A percentile compares a stretch with the other conserved stretches of the same genome.
Evolutionary conservation across 1,140 invertebrate genomes (phyloP).

Genomic region (Diorhabda carinulata): DNA sequence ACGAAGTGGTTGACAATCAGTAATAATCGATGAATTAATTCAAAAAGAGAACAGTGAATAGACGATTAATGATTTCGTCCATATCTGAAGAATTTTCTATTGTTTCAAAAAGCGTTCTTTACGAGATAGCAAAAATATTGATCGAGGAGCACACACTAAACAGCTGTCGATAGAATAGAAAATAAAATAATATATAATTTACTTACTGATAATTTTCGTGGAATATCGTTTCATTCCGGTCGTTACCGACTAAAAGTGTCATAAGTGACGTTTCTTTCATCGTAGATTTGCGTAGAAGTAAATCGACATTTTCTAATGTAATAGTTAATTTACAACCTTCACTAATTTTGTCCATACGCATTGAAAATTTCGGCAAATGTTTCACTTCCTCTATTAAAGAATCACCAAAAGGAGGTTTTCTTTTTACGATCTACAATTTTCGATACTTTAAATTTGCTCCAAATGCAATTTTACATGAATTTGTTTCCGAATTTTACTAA

Average conservation of each 20-base stretch:
- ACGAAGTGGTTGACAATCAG: neutral
- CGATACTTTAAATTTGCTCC: too few relatives aligned
- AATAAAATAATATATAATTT: neutral
- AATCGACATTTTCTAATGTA: slow-evolving; percentile 27
- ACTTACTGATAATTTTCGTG: slow-evolving; percentile 41
- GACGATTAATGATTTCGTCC: too few relatives aligned
- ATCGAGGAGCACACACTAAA: neutral
- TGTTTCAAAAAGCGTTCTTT: neutral
- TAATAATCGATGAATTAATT: neutral
- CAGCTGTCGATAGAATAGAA: neutral
- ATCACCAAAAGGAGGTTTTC: slow-evolving; percentile 39
- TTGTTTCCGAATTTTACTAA: too few relatives aligned
- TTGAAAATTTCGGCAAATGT: slow-evolving; percentile 34
- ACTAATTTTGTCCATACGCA: slow-evolving; percentile 21
- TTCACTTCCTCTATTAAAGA: slow-evolving; percentile 35
- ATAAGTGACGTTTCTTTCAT: slow-evolving; percentile 33
- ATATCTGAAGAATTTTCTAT: neutral
- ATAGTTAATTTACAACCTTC: slow-evolving; percentile 25
- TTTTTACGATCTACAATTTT: slow-evolving; percentile 37
- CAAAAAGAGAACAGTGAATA: too few relatives aligned
- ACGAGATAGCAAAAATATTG: neutral
- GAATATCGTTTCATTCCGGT: slow-evolving; percentile 35
- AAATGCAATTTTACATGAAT: too few relatives aligned
- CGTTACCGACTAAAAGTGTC: slow-evolving; percentile 38
- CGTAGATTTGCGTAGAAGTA: slow-evolving; percentile 27